Percentiles rank a stretch among this genome's conserved stretches.
Evolutionary conservation across 1,140 invertebrate species (phyloP).

Genomic region (Eumaeus atala): DNA sequence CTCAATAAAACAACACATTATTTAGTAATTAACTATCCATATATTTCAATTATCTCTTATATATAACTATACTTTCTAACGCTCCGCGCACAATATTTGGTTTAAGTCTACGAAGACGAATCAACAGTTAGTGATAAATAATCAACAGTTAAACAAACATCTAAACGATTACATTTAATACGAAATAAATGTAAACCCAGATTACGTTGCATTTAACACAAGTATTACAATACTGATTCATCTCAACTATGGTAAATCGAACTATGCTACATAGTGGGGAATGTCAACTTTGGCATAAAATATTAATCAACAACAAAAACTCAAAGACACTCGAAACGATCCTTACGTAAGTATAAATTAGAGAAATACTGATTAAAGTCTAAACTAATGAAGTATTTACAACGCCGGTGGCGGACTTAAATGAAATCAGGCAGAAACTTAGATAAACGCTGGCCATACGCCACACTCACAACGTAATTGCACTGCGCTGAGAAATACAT

Average conservation of each 20-base stretch:
- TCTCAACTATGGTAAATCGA: slow-evolving; percentile 48
- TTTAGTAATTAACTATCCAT: slow-evolving; percentile 71
- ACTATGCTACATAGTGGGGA: slow-evolving; percentile 70
- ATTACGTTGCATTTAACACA: slow-evolving; percentile 42
- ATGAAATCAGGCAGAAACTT: slow-evolving; percentile 12
- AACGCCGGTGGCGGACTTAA: slow-evolving; percentile 35
- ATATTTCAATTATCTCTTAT: slow-evolving; percentile 72
- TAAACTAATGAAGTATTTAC: slow-evolving; percentile 37
- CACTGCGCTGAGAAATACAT: slow-evolving; percentile 37
- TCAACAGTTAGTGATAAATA: slow-evolving; percentile 62
- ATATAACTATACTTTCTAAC: slow-evolving; percentile 66
- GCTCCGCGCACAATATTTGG: slow-evolving; percentile 70
- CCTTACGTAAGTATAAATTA: slow-evolving; percentile 69
- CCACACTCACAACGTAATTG: slow-evolving; percentile 28
- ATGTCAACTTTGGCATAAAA: slow-evolving; percentile 74
- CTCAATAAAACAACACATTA: slow-evolving; percentile 59
- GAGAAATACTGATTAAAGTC: slow-evolving; percentile 69
- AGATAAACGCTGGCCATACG: background rate
- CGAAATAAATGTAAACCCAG: slow-evolving; percentile 67
- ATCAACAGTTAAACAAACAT: slow-evolving; percentile 66
- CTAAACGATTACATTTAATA: slow-evolving; percentile 65
- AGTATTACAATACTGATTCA: slow-evolving; percentile 60
- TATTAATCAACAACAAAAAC: slow-evolving; percentile 72
- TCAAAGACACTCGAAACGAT: slow-evolving; percentile 61
- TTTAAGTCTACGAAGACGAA: slow-evolving; percentile 68